Conservation (phyloP, 2,113 vertebrate genomes). For the Nannospalax galili region DNA sequence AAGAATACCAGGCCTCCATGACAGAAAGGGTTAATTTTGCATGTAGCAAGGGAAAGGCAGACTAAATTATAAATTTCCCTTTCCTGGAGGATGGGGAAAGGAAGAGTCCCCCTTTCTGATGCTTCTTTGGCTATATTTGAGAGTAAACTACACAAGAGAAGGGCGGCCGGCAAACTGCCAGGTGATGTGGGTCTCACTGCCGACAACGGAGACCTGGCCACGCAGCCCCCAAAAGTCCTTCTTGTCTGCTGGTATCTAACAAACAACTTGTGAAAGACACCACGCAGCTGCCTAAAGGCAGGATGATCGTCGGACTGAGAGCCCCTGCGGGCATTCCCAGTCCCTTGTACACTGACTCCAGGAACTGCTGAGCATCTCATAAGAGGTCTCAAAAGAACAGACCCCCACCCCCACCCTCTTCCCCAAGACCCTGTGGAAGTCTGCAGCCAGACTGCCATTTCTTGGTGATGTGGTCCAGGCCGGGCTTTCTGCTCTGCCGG, state of each 20-base stretch:
- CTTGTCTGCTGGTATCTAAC: background rate
- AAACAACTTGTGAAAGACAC: background rate
- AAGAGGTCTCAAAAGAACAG: background rate
- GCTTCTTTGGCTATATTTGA: background rate
- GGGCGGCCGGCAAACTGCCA: fast-evolving
- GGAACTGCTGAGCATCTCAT: background rate
- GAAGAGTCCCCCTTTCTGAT: background rate
- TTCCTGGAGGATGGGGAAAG: background rate
- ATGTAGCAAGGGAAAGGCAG: too few relatives aligned
- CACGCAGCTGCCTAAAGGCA: fast-evolving
- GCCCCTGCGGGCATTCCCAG: background rate
- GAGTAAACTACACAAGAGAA: background rate
- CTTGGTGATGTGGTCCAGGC: conserved; percentile 82
- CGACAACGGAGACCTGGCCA: background rate
- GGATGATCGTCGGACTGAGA: background rate
- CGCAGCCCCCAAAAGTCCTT: background rate
- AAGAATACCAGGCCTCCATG: background rate
- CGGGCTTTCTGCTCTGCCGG: conserved; percentile 86
- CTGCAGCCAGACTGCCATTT: background rate
- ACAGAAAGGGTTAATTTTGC: background rate
- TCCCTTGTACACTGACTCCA: background rate
- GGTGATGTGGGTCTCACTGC: background rate
- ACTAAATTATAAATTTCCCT: background rate
- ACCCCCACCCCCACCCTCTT: too few relatives aligned
- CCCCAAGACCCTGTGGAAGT: background rate